Evolutionary conservation across 1,140 invertebrate genomes (phyloP).

Genomic region (Leptopilina clavipes): DNA sequence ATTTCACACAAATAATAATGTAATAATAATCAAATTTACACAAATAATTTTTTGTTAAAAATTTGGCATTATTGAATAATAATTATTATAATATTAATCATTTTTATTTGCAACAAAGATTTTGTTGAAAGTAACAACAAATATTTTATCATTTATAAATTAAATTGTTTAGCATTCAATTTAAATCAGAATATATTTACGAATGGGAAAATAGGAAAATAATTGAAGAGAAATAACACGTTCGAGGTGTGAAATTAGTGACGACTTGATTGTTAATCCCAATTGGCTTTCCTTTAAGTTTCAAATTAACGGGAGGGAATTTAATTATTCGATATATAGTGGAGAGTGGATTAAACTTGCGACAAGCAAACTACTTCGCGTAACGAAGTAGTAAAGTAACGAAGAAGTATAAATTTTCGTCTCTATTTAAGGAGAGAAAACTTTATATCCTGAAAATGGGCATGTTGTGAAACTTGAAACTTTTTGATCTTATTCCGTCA

Average conservation of each 20-base stretch:
- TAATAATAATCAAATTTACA: too few relatives aligned
- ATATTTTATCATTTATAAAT: too few relatives aligned
- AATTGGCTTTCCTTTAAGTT: conserved; percentile 18
- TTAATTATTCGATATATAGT: conserved; percentile 6
- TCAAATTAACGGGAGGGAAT: background rate
- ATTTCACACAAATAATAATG: too few relatives aligned
- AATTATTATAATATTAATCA: too few relatives aligned
- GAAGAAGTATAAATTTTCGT: background rate
- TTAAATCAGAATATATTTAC: too few relatives aligned
- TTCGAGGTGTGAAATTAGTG: conserved; percentile 7
- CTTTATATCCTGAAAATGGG: background rate
- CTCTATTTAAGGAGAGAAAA: conserved; percentile 25
- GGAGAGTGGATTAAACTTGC: conserved; percentile 10
- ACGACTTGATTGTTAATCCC: conserved; percentile 27
- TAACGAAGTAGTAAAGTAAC: conserved; percentile 13
- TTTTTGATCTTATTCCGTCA: conserved; percentile 22
- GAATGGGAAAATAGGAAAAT: too few relatives aligned
- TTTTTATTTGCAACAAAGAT: too few relatives aligned
- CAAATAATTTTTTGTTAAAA: too few relatives aligned
- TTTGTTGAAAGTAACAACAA: too few relatives aligned
- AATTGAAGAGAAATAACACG: background rate
- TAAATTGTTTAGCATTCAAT: too few relatives aligned
- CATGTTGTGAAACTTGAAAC: conserved; percentile 23
- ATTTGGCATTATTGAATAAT: too few relatives aligned
- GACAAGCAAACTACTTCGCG: conserved; percentile 6